phyloP scores from a whole-genome alignment of 2,113 vertebrate species.

The Hippolais icterina region DNA sequence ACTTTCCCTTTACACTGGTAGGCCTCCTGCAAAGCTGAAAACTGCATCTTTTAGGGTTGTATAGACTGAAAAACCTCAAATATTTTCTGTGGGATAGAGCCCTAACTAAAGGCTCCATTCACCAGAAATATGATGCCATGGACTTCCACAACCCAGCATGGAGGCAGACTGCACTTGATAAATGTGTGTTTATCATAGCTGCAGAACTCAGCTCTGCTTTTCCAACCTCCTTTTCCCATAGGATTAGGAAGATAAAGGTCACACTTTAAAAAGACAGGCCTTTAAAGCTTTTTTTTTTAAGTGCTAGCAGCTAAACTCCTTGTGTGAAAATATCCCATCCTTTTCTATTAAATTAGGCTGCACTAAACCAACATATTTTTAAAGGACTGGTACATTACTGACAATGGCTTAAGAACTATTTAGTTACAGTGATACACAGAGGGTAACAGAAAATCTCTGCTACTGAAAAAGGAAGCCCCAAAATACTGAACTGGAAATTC shows the following conservation, averaged over 20 bases:
- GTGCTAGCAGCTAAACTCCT: not conserved
- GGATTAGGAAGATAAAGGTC: constrained; percentile 2
- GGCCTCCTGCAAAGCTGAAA: constrained; percentile 44
- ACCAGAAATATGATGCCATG: constrained; percentile 43
- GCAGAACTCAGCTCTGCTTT: constrained; percentile 32
- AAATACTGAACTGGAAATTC: constrained; percentile 10
- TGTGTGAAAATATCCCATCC: not conserved
- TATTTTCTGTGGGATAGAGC: constrained; percentile 54
- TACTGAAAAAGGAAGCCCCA: not conserved
- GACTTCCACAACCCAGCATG: constrained; percentile 14
- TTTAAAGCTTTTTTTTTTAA: not conserved
- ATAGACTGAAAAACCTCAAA: constrained; percentile 62
- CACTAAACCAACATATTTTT: not conserved
- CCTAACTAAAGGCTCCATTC: constrained; percentile 51
- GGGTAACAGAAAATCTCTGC: not conserved
- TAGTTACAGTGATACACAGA: not conserved
- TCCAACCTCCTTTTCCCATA: not conserved
- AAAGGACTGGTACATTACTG: not conserved
- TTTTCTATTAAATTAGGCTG: not conserved
- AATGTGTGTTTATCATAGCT: constrained; percentile 31
- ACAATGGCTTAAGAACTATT: not conserved
- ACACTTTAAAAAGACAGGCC: not conserved
- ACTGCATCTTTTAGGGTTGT: constrained; percentile 44
- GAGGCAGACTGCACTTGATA: constrained; percentile 17
- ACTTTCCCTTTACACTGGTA: not conserved